Base-by-base conservation (phyloP, 2,797 vertebrate genomes). In the Knipowitschia caucasica region DNA sequence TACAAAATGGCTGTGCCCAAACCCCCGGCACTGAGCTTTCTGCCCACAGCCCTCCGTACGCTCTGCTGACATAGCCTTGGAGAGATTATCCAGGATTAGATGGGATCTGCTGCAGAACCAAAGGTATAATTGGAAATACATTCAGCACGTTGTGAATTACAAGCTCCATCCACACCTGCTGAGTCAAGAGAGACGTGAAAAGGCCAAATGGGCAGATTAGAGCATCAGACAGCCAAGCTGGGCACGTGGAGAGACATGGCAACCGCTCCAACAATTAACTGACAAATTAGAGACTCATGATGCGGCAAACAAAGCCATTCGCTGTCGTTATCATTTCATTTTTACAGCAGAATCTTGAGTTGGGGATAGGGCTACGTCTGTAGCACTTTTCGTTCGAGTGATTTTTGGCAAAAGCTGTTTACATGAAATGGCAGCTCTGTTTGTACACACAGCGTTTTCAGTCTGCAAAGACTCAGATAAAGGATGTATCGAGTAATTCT, bases 31-130 rank as follows among this genome's bases (percentile, higher is more conserved):
- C 4, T 3, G 36, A 39, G 9, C 8, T 33, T 30, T 21, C 17
- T 39, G 36, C 34, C 34, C 34, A 4, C 5, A 36, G 34, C 34
- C n/a, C 34, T 7, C 15, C 2, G 30, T 34, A 2, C 34, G 17
- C 34, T 7, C 66, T 66, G 76, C 77, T 77, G 69, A 81, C 77
- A 66, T 62, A 72, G 75, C 65, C 77, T 81, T 56, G 58, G 59
- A 59, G 43, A 79, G 85, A 87, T 90, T 83, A 86, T 63, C 46
- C 17, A 17, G 78, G 86, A 87, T 89, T 84, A 83, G 81, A 85
- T 81, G 63, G 64, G 67, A 84, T 86, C 81, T 76, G 59, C 61
- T 15, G 53, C 67, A 74, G 68, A 79, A 75, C 54, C 59, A 57
- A 82, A 72, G 62, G 71, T 77, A 78, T 69, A 71, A 84, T 82